Conservation (phyloP, 2,113 vertebrate species). For the Aythya baeri region DNA sequence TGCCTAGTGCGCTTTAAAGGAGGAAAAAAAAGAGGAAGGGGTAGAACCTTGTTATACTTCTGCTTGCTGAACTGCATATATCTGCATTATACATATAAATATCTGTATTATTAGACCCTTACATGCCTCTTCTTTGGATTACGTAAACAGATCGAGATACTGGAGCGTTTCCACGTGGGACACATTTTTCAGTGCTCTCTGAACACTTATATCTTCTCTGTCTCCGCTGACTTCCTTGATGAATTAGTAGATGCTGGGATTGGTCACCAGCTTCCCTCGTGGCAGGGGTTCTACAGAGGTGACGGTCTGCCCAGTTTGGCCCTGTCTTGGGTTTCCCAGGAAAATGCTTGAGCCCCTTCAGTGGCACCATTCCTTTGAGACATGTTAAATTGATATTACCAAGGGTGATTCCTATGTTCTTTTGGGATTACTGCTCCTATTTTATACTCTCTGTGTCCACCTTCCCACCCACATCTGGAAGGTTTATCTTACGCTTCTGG, state of each 20-base stretch:
- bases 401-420: neutral
- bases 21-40: neutral
- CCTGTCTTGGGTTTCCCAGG: neutral
- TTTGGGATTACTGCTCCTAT: neutral
- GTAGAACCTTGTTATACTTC: neutral
- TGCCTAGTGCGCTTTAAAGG: neutral
- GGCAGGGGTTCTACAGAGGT: neutral
- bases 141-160: neutral
- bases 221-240: neutral
- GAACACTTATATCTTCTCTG: neutral
- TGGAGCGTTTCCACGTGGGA: neutral
- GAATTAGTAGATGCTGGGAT: neutral
- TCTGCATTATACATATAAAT: neutral
- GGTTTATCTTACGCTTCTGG: neutral
- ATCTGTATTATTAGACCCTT: neutral
- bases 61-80: neutral
- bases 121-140: neutral
- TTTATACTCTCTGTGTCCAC: neutral
- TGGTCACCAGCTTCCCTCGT: neutral
- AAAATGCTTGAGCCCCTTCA: neutral
- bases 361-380: neutral
- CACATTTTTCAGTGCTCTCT: neutral
- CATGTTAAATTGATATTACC: neutral
- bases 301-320: neutral
- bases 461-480: neutral